Base-by-base conservation (phyloP, 2,113 vertebrate genomes). In the Festucalex cinctus region DNA sequence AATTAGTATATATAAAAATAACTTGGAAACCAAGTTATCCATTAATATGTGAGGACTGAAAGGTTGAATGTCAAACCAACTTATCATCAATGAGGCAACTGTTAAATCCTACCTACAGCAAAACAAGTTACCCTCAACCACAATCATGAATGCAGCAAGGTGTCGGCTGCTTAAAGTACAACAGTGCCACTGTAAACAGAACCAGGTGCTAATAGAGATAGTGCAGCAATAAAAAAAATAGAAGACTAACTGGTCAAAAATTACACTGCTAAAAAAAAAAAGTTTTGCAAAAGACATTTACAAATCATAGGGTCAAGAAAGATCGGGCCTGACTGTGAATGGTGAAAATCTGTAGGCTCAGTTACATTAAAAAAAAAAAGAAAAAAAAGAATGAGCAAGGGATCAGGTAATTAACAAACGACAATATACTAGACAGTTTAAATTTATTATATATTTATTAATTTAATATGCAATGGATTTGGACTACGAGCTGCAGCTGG, bases 101-200 rank as follows among this genome's bases (percentile, higher is more conserved):
- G 24, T 28, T 64, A 8, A 61, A 49, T 41, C 13, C 57, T n/a
- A 39, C 22, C 48, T 60, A 56, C 61, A 49, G 43, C 54, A 14
- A 37, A 35, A 43, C 44, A 65, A 54, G 16, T 14, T 16, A 17
- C 17, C 24, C 61, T 69, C 48, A 54, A 16, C 41, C 41, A 28
- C 48, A 54, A 16, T 48, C 41, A 28, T 51, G 67, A 24, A 48
- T 43, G 44, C 36, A 41, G 58, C 3, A 39, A 76, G 70, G 74
- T 72, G 44, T 66, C 20, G 3, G 22, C 32, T 73, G 54, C 75
- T 70, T 70, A 62, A 66, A 26, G 66, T 65, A 46, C 35, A 28
- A 24, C 37, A 56, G 68, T 65, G 60, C 60, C 69, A 67, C 28
- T 63, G 65, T 71, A 74, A 83, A 83, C 68, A 63, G 36, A 28